These are phyloP conservation scores for Caenorhabditis doughertyi DNA, from an alignment of 2,888 invertebrate species.

Conservation along the genomic window DNA sequence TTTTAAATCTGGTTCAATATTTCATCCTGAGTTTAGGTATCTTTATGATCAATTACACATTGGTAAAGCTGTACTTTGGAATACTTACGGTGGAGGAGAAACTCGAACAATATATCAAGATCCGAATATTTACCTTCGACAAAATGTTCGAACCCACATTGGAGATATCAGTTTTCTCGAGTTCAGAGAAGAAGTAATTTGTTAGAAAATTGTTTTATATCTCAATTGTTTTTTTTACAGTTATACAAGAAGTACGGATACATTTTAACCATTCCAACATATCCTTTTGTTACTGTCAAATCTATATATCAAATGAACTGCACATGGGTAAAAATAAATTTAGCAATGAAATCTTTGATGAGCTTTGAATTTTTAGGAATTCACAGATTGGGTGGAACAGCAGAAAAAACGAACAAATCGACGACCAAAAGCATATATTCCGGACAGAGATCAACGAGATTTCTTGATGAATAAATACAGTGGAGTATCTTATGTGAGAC, in stretches of 20 bases:
- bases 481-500: slow-evolving; percentile 47
- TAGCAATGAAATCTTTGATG: neutral
- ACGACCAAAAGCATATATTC: slow-evolving; percentile 45
- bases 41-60: slow-evolving; percentile 15
- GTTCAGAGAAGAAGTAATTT: slow-evolving; percentile 43
- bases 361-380: slow-evolving; percentile 17
- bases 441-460: slow-evolving; percentile 35
- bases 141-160: slow-evolving; percentile 50
- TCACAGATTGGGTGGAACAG: slow-evolving; percentile 36
- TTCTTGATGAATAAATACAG: slow-evolving; percentile 43
- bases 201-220: neutral
- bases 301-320: slow-evolving; percentile 19
- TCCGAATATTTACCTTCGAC: slow-evolving; percentile 42
- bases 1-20: neutral
- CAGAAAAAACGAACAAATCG: slow-evolving; percentile 26
- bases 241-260: slow-evolving; percentile 47
- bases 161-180: slow-evolving; percentile 47
- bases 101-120: slow-evolving; percentile 19
- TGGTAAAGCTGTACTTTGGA: slow-evolving; percentile 5
- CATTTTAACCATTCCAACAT: slow-evolving; percentile 44
- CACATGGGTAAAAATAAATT: slow-evolving; percentile 18
- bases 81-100: slow-evolving; percentile 12
- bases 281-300: slow-evolving; percentile 47
- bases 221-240: neutral
- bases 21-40: slow-evolving; percentile 13